Evolutionary conservation across 2,797 vertebrate species (phyloP).

Genomic region (Syngnathus rostellatus): DNA sequence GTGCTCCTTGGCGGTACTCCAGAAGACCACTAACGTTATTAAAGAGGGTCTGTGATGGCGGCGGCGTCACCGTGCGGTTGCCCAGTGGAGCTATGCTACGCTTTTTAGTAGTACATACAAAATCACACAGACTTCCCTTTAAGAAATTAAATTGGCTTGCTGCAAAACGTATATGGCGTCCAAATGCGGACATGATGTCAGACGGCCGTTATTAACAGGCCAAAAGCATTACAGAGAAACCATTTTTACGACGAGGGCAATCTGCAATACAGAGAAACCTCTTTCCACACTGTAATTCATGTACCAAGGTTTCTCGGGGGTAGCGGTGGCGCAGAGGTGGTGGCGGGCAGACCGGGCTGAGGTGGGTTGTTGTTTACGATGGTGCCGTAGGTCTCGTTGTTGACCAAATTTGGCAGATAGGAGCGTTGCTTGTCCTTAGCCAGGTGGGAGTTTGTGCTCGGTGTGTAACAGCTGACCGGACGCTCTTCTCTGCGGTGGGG

Average conservation of each 20-base stretch:
- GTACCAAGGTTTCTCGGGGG: slow-evolving; percentile 85
- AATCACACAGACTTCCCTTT: neutral
- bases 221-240: neutral
- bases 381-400: slow-evolving; percentile 96
- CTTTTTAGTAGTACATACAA: neutral
- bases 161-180: neutral
- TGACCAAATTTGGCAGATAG: slow-evolving; percentile 84
- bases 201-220: neutral
- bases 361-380: slow-evolving; percentile 74
- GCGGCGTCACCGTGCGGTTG: neutral
- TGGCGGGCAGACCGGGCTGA: slow-evolving; percentile 53
- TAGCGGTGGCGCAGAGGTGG: slow-evolving; percentile 76
- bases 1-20: slow-evolving; percentile 35
- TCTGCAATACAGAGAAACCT: neutral
- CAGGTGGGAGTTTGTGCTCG: slow-evolving; percentile 71
- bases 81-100: neutral
- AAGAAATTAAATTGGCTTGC: neutral
- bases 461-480: slow-evolving; percentile 86
- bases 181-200: neutral
- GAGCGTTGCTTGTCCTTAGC: slow-evolving; percentile 84
- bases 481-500: slow-evolving; percentile 91
- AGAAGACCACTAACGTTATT: slow-evolving; percentile 36
- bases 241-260: neutral
- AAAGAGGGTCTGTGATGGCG: slow-evolving; percentile 15
- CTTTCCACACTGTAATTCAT: neutral